These are phyloP conservation scores for Pseudorhiza aurosa DNA, from an alignment of 30 jellyfish, hydroid and myxozoan genomes.

Conservation along the genomic window DNA sequence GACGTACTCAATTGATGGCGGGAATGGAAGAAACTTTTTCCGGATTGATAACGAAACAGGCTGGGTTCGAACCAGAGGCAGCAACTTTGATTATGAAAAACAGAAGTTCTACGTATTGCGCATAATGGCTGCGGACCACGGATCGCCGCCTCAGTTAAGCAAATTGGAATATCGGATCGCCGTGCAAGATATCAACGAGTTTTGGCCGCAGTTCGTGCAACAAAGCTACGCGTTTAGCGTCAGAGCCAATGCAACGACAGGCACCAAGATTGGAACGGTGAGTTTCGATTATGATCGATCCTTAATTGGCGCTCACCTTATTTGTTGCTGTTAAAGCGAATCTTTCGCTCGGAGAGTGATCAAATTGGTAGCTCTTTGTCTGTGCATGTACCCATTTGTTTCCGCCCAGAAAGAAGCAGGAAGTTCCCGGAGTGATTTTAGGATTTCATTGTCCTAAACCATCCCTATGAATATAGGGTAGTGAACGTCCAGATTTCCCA, in stretches of 20 bases:
- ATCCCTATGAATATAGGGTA: too few species aligned
- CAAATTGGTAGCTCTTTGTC: too few species aligned
- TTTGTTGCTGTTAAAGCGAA: too few species aligned
- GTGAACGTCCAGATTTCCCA: too few species aligned
- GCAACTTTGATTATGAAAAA: conserved; percentile 74
- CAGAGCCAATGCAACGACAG: conserved; percentile 66
- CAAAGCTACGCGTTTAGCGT: conserved; percentile 56
- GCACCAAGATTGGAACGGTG: conserved; percentile 88
- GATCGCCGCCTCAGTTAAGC: conserved; percentile 71
- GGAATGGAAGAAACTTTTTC: conserved; percentile 71
- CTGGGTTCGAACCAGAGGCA: conserved; percentile 79
- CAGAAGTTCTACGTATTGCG: conserved; percentile 58
- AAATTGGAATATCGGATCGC: conserved; percentile 88
- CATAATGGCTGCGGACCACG: conserved; percentile 86
- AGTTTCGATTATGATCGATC: too few species aligned
- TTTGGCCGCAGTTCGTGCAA: conserved; percentile 64
- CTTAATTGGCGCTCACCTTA: too few species aligned
- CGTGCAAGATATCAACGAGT: conserved; percentile 90
- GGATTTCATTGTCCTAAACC: too few species aligned
- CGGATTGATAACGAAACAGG: conserved; percentile 80
- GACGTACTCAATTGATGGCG: conserved; percentile 74
- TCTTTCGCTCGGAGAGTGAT: too few species aligned
- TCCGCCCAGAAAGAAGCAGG: too few species aligned
- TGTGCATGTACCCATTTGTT: too few species aligned
- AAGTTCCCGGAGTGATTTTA: too few species aligned